Evolutionary conservation across 2,888 invertebrate species (phyloP), one percentile per base, ranked within the genome.

Genomic region (Odontothrips loti): DNA sequence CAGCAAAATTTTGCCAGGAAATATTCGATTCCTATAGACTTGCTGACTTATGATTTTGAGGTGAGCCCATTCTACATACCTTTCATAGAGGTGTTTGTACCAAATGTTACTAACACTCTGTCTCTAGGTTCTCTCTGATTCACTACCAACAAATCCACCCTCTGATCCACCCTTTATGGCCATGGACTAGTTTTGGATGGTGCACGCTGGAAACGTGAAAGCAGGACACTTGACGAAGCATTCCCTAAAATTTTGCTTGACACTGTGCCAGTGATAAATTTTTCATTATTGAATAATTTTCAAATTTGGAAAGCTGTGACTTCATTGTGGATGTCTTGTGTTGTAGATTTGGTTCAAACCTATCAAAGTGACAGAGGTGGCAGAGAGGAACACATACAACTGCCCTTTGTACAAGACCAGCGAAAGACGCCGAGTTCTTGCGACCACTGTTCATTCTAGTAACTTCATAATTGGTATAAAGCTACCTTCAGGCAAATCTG

Each of bases 1-100:
- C 94, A 95, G 86, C 97, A 98, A 89, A 97, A 97, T 88, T 97
- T 91, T 87, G 96, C 97, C 8, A 90, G 97, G 84, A 96, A 96
- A 87, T 95, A 95, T 88, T 92, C 92, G 82, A 96, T 97, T 85
- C 96, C 97, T 47, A 97, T 98, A 84, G 97, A 98, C 89, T 90
- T 95, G 84, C 89, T 96, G 79, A 90, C 92, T 82, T 97, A 94
- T 86, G 94, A 95, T 87, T 95, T 95, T 84, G 90, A 93, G 88
- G 94, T 94, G 86, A 86, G 86, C 20, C 79, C 20, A 47, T 47
- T 80, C 20, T 79, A 12, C 79, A 20, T 43, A 6, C 34, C 6
- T 43, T 43, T 43, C 34, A 43, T 43, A 4, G n/a, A n/a, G 23
- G 68, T 68, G 23, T 75, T 23, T n/a, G 23, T n/a, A n/a, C n/a